Conservation (phyloP, 2,888 invertebrate species). For the Sycophila texana region DNA sequence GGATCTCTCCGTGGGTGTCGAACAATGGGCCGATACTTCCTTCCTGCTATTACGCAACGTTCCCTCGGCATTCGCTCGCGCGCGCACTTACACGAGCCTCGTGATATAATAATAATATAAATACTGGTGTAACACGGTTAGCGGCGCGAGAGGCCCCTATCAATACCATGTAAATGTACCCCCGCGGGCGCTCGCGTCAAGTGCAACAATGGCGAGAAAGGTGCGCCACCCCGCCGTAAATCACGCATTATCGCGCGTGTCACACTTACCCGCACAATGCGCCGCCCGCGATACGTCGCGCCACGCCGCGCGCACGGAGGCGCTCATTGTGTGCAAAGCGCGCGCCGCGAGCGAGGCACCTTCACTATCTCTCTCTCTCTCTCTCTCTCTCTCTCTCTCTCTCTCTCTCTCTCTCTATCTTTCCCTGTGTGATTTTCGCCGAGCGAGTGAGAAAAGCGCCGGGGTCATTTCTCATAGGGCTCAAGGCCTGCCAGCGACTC, state of each 20-base stretch:
- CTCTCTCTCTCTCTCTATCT: too few species aligned
- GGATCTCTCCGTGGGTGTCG: conserved; percentile 18
- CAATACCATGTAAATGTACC: conserved; percentile 29
- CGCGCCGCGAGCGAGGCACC: background rate
- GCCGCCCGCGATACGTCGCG: conserved; percentile 6
- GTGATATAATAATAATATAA: conserved; percentile 34
- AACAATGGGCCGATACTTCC: conserved; percentile 41
- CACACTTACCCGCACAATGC: conserved; percentile 22
- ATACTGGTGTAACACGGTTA: conserved; percentile 46
- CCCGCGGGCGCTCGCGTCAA: background rate
- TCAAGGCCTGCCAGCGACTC: background rate
- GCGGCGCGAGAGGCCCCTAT: conserved; percentile 14
- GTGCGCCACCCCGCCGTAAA: conserved; percentile 26
- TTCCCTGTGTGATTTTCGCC: conserved; percentile 20
- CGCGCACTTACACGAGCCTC: conserved; percentile 13
- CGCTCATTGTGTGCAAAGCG: conserved; percentile 53
- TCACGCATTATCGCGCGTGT: conserved; percentile 43
- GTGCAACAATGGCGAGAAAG: too few species aligned
- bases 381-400: too few species aligned
- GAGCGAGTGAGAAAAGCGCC: conserved; percentile 50
- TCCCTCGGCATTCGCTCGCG: background rate
- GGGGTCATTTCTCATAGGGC: conserved; percentile 50
- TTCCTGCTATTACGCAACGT: conserved; percentile 34
- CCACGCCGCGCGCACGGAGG: background rate
- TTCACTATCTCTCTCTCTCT: too few species aligned